Evolutionary conservation across 53 echinoderm and acorn worm species (phyloP), one percentile per base, ranked within the genome.

Genomic region (Pentamera pediparva): DNA sequence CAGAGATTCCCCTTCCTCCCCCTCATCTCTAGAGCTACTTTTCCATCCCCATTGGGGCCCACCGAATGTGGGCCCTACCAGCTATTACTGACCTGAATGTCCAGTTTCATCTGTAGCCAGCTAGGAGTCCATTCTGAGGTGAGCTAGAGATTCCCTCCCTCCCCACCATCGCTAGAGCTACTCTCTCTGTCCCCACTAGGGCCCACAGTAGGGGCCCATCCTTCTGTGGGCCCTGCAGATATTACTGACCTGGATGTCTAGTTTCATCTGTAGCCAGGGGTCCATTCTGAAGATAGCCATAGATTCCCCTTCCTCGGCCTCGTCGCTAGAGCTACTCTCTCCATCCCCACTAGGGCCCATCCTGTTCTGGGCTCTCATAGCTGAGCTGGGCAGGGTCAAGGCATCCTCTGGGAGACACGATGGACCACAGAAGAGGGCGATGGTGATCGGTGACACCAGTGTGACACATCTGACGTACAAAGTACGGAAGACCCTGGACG

Each of bases 401-500:
- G 98, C 88, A 70, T 98, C 98, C 47, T 75, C 82, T 32, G 92
- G 89, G 28, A 98, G 86, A 50, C 98, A 92, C 27, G 98, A 62
- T 18, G 91, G 98, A 35, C 98, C 98, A 61, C 87, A 83, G 76
- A 91, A 83, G 28, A 98, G 82, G n/a, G 86, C 86, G 38, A 98
- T 78, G 25, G 91, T 89, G 24, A 98, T 71, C 20, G 98, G 89
- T 1, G 98, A 83, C 24, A 98, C 76, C 34, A 85, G 39, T 6
- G 98, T 98, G 15, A 88, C 81, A 38, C 98, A 98, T 13, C 98
- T 79, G 30, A 91, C 84, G 48, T 85, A 91, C 24, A 91, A 84
- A 32, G 70, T 39, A 45, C 73, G 83, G 69, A 79, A 65, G 15
- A 82, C 61, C 40, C 90, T 90, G 67, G 25, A 61, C 51, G 45